Evolutionary conservation across 1,140 invertebrate species (phyloP).

Genomic region (Potamilus streckersoni): DNA sequence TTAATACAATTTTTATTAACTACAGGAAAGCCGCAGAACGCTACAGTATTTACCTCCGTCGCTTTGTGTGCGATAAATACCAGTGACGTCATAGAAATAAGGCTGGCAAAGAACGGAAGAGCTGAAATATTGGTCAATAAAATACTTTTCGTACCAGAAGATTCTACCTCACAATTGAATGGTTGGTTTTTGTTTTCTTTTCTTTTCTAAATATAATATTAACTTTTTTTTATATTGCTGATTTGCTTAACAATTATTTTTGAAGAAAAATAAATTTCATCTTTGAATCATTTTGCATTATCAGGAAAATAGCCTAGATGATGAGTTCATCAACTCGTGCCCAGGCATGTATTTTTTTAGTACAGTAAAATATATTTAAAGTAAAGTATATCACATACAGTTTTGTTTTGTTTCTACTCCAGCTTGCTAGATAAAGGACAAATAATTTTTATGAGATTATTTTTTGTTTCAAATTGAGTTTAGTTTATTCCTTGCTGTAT

Average conservation of each 20-base stretch:
- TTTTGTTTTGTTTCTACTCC: too few relatives aligned
- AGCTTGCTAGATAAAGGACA: too few relatives aligned
- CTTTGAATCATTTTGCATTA: too few relatives aligned
- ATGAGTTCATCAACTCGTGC: neutral
- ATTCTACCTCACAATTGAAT: slow-evolving; percentile 47
- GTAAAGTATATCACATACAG: too few relatives aligned
- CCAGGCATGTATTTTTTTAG: neutral
- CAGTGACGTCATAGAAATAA: slow-evolving; percentile 44
- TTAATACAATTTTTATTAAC: neutral
- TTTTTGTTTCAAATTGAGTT: too few relatives aligned
- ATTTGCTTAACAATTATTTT: neutral
- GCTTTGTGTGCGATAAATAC: slow-evolving; percentile 40
- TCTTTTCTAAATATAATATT: neutral
- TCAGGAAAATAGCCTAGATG: neutral
- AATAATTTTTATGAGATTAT: too few relatives aligned
- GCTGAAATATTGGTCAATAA: slow-evolving; percentile 43
- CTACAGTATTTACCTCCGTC: slow-evolving; percentile 56
- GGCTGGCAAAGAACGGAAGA: slow-evolving; percentile 22
- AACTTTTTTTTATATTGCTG: neutral
- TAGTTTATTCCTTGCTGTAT: too few relatives aligned
- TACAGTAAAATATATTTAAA: too few relatives aligned
- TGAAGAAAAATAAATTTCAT: neutral
- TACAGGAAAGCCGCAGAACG: slow-evolving; percentile 52
- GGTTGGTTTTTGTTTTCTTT: slow-evolving; percentile 28
- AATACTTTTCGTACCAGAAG: slow-evolving; percentile 12